These are phyloP conservation scores for Leptoclinus maculatus DNA, from an alignment of 2,797 vertebrate species.

Conservation along the genomic window DNA sequence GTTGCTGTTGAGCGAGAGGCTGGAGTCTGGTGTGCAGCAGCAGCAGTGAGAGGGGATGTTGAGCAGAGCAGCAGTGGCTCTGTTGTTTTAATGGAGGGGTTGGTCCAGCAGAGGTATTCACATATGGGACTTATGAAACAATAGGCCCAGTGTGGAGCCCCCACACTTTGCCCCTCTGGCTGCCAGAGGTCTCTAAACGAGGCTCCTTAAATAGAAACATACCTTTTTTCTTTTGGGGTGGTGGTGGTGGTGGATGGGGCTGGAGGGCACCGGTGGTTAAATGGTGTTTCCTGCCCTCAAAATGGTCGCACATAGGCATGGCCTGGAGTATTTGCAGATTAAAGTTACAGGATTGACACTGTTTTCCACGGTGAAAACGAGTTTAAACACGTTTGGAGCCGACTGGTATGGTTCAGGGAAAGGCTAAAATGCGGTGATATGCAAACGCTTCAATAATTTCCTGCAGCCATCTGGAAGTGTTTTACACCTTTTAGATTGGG, in stretches of 20 bases:
- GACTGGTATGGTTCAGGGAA: constrained; percentile 46
- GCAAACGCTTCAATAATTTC: constrained; percentile 79
- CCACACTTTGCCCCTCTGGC: constrained; percentile 73
- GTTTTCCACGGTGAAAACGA: constrained; percentile 49
- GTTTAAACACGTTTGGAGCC: constrained; percentile 57
- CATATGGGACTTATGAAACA: constrained; percentile 84
- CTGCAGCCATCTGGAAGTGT: constrained; percentile 85
- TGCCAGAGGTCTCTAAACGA: constrained; percentile 77
- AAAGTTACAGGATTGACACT: constrained; percentile 20
- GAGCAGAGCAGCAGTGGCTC: constrained; percentile 70
- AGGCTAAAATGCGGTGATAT: constrained; percentile 69
- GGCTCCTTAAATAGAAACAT: constrained; percentile 82
- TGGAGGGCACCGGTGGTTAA: constrained; percentile 63
- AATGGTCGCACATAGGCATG: constrained; percentile 35
- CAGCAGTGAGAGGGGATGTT: constrained; percentile 64
- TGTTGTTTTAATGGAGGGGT: constrained; percentile 78
- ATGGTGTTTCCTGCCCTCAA: constrained; percentile 74
- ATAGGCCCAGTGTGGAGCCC: constrained; percentile 83
- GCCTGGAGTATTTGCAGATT: constrained; percentile 41
- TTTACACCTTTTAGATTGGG: constrained; percentile 84
- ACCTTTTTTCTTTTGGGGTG: constrained; percentile 49
- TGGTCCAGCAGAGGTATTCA: constrained; percentile 79
- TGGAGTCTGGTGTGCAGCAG: constrained; percentile 58
- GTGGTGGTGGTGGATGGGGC: constrained; percentile 30
- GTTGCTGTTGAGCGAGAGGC: constrained; percentile 37